Percentiles rank a stretch among this genome's conserved stretches.
Conservation (phyloP, 1,140 invertebrate genomes). For the Pygmarrhopalites habei region DNA sequence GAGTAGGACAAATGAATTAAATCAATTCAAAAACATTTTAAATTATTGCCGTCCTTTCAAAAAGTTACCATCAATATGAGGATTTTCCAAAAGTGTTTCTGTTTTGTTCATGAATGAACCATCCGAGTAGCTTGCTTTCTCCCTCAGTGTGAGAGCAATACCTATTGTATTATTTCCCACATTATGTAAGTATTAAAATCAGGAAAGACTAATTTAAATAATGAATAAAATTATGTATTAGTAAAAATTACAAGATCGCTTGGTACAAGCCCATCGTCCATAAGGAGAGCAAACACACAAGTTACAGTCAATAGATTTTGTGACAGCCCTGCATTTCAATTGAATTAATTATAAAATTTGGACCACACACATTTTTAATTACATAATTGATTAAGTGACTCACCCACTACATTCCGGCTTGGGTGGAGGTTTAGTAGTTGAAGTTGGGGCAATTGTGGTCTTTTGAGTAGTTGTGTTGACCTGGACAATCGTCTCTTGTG, state of each 20-base stretch:
- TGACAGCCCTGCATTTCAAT: constrained; percentile 24
- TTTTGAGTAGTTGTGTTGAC: too few relatives aligned
- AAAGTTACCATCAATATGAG: constrained; percentile 26
- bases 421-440: constrained; percentile 6
- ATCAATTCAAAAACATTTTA: too few relatives aligned
- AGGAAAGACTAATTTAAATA: too few relatives aligned
- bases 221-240: too few relatives aligned
- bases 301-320: constrained; percentile 34
- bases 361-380: too few relatives aligned
- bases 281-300: constrained; percentile 30
- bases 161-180: too few relatives aligned
- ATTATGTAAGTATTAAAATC: too few relatives aligned
- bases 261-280: constrained; percentile 35
- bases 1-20: too few relatives aligned
- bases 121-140: constrained; percentile 28
- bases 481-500: too few relatives aligned
- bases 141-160: constrained; percentile 31
- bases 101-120: constrained; percentile 16
- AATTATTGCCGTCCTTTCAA: too few relatives aligned
- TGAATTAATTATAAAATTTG: too few relatives aligned
- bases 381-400: constrained; percentile 2
- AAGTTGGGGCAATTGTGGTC: not conserved
- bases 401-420: constrained; percentile 18
- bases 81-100: constrained; percentile 25
- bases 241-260: constrained; percentile 25